Evolutionary conservation across 2,113 vertebrate species (phyloP).

Genomic region (Chelonoidis abingdonii): DNA sequence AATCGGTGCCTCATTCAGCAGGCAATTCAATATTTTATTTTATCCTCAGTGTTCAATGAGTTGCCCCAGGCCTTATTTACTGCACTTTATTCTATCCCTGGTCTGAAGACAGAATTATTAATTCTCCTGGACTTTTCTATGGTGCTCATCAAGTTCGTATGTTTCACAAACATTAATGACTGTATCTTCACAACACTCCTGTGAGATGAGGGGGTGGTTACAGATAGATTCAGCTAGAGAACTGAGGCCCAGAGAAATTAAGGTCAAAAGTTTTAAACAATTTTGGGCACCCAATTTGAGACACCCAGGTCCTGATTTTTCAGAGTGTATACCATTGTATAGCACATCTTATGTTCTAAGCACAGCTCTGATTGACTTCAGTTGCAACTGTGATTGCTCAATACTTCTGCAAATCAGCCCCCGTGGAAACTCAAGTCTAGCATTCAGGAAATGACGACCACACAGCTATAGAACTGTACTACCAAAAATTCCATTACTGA

Average conservation of each 20-base stretch:
- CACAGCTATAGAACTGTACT: neutral
- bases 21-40: neutral
- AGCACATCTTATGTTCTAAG: neutral
- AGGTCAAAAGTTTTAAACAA: neutral
- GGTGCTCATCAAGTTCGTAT: neutral
- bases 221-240: neutral
- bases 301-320: neutral
- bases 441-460: neutral
- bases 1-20: neutral
- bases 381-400: neutral
- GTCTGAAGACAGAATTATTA: neutral
- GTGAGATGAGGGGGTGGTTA: neutral
- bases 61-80: neutral
- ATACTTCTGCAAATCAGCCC: neutral
- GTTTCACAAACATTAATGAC: neutral
- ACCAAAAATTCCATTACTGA: neutral
- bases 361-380: neutral
- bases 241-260: neutral
- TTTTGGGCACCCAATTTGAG: neutral
- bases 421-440: neutral
- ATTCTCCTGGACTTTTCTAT: neutral
- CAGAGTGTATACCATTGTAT: neutral
- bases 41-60: neutral
- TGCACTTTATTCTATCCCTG: neutral
- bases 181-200: neutral